Conservation (phyloP, 2,888 invertebrate species). For the Abrostola tripartita region DNA sequence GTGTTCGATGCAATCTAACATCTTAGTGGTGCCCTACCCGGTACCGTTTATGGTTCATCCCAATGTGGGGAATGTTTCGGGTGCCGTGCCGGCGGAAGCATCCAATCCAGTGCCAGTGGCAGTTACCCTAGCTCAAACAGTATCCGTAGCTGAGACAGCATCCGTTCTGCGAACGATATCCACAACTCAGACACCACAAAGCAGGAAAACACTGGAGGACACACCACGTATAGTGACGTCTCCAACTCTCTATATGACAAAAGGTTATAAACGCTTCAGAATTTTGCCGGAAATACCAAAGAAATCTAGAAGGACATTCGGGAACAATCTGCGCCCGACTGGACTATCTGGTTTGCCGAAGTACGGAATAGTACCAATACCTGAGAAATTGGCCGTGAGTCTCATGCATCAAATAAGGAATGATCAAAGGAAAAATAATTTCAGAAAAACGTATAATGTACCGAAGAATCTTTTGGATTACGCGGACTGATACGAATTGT, state of each 20-base stretch:
- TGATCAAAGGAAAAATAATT: constrained; percentile 19
- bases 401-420: constrained; percentile 36
- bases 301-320: not conserved
- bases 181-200: not conserved
- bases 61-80: constrained; percentile 11
- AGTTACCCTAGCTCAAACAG: not conserved
- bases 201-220: not conserved
- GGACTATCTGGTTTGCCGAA: constrained; percentile 31
- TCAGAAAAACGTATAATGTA: not conserved
- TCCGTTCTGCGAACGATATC: no score
- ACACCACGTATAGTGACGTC: not conserved
- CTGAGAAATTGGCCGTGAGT: constrained; percentile 48
- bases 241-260: not conserved
- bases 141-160: no score
- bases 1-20: constrained; percentile 28
- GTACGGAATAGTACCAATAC: constrained; percentile 53
- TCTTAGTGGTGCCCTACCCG: constrained; percentile 41
- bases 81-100: not conserved
- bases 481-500: not conserved
- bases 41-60: constrained; percentile 32
- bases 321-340: not conserved
- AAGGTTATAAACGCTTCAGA: not conserved
- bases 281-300: not conserved
- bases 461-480: constrained; percentile 17
- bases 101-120: not conserved